Percentiles rank a stretch among this genome's conserved stretches.
Evolutionary conservation across 2,888 invertebrate species (phyloP).

Genomic region (Scotopteryx bipunctaria): DNA sequence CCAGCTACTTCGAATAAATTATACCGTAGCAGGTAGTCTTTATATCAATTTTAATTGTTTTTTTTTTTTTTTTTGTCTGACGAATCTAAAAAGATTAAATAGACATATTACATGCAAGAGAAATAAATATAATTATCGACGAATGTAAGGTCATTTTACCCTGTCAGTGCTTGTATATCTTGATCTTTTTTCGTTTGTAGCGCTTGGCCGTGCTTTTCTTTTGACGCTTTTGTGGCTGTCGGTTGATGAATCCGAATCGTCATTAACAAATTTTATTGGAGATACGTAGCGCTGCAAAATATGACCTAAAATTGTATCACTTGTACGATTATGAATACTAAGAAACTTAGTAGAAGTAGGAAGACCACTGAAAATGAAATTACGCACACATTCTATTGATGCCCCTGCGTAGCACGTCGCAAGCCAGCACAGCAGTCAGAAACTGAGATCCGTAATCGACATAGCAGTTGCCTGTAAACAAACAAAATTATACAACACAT

Average conservation of each 20-base stretch:
- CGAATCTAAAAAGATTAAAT: no score
- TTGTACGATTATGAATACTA: constrained; percentile 27
- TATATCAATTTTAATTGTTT: no score
- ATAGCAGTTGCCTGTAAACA: constrained; percentile 68
- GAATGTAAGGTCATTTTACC: constrained; percentile 37
- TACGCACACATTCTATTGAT: constrained; percentile 70
- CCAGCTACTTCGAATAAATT: no score
- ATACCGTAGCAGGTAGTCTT: no score
- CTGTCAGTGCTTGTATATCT: constrained; percentile 39
- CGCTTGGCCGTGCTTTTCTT: constrained; percentile 47
- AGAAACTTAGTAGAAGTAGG: constrained; percentile 1
- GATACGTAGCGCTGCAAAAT: constrained; percentile 79
- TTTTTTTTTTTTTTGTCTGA: no score
- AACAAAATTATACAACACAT: constrained; percentile 8
- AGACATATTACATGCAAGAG: no score
- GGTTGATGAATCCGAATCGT: constrained; percentile 47
- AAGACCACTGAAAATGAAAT: neutral
- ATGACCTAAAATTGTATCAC: constrained; percentile 74
- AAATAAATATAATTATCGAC: no score
- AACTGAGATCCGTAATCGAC: constrained; percentile 72
- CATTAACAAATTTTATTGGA: constrained; percentile 68
- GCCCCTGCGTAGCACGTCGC: constrained; percentile 69
- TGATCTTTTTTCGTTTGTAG: no score
- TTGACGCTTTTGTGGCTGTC: constrained; percentile 41
- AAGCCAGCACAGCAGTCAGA: constrained; percentile 67